Evolutionary conservation across 2,113 vertebrate species (phyloP).

Genomic region (Sarotherodon lohbergeri): DNA sequence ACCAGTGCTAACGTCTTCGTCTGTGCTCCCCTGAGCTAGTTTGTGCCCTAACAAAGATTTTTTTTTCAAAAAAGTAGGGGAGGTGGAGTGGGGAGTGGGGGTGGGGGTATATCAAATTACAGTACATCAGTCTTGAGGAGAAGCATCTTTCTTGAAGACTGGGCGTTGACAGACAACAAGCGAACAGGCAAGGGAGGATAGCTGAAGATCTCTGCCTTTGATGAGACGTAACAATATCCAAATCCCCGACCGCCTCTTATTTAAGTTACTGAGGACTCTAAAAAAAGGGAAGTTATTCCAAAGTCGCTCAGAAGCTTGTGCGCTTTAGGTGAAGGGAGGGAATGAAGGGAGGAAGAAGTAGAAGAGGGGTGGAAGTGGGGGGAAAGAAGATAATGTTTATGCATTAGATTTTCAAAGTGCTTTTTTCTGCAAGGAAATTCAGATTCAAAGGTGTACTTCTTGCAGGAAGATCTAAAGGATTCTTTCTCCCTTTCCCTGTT

Average conservation of each 20-base stretch:
- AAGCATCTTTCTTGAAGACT: constrained; percentile 65
- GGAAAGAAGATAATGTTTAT: constrained; percentile 76
- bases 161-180: constrained; percentile 72
- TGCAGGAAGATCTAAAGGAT: constrained; percentile 76
- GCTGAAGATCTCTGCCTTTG: constrained; percentile 72
- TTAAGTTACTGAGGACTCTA: constrained; percentile 78
- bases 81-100: background rate
- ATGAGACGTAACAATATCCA: constrained; percentile 79
- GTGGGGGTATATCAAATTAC: constrained; percentile 63
- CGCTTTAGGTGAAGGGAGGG: constrained; percentile 75
- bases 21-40: constrained; percentile 31
- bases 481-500: constrained; percentile 71
- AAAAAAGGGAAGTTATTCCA: constrained; percentile 76
- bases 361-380: constrained; percentile 36
- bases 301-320: constrained; percentile 74
- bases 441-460: constrained; percentile 80
- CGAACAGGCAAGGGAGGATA: constrained; percentile 64
- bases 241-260: constrained; percentile 76
- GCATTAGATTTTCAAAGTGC: constrained; percentile 81
- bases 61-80: constrained; percentile 10
- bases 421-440: constrained; percentile 78
- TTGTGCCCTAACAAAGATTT: constrained; percentile 43
- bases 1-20: constrained; percentile 15
- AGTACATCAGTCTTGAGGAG: constrained; percentile 66
- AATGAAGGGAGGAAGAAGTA: constrained; percentile 49